These are phyloP conservation scores for Netelia virgata DNA, from an alignment of 2,888 invertebrate genomes.

Conservation along the genomic window DNA sequence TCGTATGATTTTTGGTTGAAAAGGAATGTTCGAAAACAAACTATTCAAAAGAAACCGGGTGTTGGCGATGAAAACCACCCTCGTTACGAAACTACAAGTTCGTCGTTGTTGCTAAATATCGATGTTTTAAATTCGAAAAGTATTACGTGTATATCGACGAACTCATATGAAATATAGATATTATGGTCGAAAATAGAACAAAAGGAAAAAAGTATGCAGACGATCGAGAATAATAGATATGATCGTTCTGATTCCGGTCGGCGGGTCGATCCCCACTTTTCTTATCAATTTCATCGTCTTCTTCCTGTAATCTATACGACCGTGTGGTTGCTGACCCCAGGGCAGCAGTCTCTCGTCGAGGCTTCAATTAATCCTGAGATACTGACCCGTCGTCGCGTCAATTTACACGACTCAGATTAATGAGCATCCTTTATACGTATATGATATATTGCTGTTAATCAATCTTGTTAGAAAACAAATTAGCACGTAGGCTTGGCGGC, in stretches of 20 bases:
- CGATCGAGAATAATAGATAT: slow-evolving; percentile 40
- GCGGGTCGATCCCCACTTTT: slow-evolving; percentile 40
- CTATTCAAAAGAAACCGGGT: too few species aligned
- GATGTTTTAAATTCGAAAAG: neutral
- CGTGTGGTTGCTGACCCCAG: slow-evolving; percentile 36
- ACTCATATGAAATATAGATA: too few species aligned
- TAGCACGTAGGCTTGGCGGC: neutral
- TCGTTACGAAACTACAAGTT: too few species aligned
- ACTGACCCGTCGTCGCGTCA: slow-evolving; percentile 9
- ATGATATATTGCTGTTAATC: neutral
- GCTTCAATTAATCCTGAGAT: slow-evolving; percentile 36
- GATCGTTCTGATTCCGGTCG: slow-evolving; percentile 21
- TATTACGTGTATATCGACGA: neutral
- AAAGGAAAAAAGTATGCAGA: slow-evolving; percentile 18
- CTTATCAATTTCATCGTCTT: slow-evolving; percentile 37
- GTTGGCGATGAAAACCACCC: too few species aligned
- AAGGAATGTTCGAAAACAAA: too few species aligned
- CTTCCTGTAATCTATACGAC: slow-evolving; percentile 34
- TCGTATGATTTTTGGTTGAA: too few species aligned
- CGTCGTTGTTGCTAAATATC: too few species aligned
- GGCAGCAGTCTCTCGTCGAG: slow-evolving; percentile 5
- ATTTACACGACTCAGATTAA: slow-evolving; percentile 19
- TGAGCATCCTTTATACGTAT: neutral
- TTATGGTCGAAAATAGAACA: slow-evolving; percentile 5
- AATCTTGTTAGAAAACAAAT: neutral